Base-by-base conservation (phyloP, 2,888 invertebrate species). In the Cephus runcator region DNA sequence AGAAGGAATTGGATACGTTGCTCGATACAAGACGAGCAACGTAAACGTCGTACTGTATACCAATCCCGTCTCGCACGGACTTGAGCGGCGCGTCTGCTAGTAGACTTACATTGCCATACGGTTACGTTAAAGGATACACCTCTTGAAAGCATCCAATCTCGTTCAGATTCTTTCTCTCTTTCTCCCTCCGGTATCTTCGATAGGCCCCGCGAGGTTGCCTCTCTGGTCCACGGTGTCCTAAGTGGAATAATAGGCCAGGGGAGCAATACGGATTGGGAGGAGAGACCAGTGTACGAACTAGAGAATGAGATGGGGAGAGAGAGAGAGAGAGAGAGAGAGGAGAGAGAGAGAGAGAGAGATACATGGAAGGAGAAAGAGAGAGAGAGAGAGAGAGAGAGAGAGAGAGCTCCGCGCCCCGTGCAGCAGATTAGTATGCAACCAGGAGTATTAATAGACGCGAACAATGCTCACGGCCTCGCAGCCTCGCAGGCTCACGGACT, bases 111-210 rank as follows among this genome's bases (percentile, higher is more conserved):
- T 40, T 40, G 15, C 40, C 40, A 40, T 40, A 12, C 4, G 40
- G 15, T 40, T 15, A 4, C 15, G 15, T 40, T 40, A 40, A 40
- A 40, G 40, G 40, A 40, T 15, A 40, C 12, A 3, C 90, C 90
- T 91, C 91, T 90, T 91, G 91, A 90, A 90, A 91, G 90, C 90
- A 91, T 91, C 89, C 90, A 40, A 40, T 40, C 40, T 40, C 40
- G 15, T 40, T 40, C 15, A 40, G 40, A 40, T 6, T 40, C 77
- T 68, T 69, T 68, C 40, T 56, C 76, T 75, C 71, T 80, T 73
- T 76, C 40, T 40, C 40, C 77, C 77, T 80, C 78, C 79, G 76
- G 75, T 73, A 12, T 56, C 75, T 73, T 76, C 74, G 77, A 79
- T 79, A 75, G 76, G 78, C 75, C 40, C 34, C 36, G 15, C 40